Conservation (phyloP, 2,888 invertebrate genomes). For the Sialis fuliginosa region DNA sequence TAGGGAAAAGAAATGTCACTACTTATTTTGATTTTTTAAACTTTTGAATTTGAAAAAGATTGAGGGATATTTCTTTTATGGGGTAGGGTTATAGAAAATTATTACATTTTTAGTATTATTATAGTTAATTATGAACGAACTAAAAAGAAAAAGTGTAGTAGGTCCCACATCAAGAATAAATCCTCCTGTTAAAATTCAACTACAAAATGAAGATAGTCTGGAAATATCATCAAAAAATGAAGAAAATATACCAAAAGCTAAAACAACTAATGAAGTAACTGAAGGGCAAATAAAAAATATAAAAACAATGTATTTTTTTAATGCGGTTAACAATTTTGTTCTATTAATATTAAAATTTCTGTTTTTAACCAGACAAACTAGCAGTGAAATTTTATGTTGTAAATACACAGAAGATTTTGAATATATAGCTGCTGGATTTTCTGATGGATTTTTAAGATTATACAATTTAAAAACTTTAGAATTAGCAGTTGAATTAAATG, state of each 20-base stretch:
- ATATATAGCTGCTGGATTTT: conserved; percentile 38
- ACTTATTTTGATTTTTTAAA: no score
- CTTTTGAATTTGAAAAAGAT: no score
- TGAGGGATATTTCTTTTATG: no score
- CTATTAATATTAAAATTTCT: not conserved
- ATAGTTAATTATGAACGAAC: no score
- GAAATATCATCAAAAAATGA: not conserved
- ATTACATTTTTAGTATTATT: no score
- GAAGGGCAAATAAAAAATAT: not conserved
- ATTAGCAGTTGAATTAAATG: conserved; percentile 29
- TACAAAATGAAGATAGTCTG: no score
- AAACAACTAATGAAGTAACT: not conserved
- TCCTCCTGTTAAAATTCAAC: no score
- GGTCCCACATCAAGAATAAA: no score
- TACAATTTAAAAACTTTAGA: conserved; percentile 32
- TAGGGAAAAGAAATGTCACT: no score
- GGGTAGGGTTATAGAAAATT: no score
- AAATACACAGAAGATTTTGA: conserved; percentile 42
- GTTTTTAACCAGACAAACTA: conserved; percentile 18
- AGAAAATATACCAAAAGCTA: not conserved
- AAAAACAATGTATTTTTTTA: not conserved
- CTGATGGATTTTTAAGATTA: conserved; percentile 38
- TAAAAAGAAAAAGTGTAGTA: no score
- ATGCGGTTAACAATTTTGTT: not conserved
- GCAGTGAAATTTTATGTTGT: conserved; percentile 34